A percentile compares a stretch with the other conserved stretches of the same genome.
These are phyloP conservation scores for Fratercula arctica DNA, from an alignment of 2,797 vertebrate genomes.

Conservation along the genomic window DNA sequence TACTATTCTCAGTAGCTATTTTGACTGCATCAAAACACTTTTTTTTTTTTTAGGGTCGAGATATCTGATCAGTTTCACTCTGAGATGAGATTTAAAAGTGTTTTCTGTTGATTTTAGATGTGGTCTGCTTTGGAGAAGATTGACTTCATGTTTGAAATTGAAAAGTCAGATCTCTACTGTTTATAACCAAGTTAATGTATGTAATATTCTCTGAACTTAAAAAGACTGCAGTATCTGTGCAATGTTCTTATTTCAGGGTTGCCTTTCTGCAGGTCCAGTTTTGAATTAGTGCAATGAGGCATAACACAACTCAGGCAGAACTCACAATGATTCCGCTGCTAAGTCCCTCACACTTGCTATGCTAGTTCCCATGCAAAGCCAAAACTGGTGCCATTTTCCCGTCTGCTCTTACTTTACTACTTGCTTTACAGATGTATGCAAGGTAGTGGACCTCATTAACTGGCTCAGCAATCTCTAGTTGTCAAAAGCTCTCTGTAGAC, in stretches of 20 bases:
- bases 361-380: background rate
- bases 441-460: background rate
- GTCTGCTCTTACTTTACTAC: background rate
- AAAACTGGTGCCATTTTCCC: background rate
- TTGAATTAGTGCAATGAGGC: background rate
- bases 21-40: background rate
- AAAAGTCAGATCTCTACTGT: background rate
- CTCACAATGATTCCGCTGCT: fast-evolving
- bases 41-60: background rate
- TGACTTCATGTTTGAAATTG: background rate
- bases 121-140: background rate
- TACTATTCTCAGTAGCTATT: background rate
- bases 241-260: background rate
- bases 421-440: background rate
- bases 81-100: background rate
- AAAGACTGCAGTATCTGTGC: background rate
- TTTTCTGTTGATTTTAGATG: background rate
- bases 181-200: background rate
- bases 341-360: background rate
- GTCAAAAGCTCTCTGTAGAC: background rate
- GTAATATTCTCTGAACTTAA: background rate
- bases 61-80: background rate
- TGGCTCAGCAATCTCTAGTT: background rate
- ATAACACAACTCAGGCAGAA: background rate
- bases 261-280: background rate